Evolutionary conservation across 2,888 invertebrate species (phyloP), one percentile per base, ranked within the genome.

Genomic region (Zygothrica quintamaculata): DNA sequence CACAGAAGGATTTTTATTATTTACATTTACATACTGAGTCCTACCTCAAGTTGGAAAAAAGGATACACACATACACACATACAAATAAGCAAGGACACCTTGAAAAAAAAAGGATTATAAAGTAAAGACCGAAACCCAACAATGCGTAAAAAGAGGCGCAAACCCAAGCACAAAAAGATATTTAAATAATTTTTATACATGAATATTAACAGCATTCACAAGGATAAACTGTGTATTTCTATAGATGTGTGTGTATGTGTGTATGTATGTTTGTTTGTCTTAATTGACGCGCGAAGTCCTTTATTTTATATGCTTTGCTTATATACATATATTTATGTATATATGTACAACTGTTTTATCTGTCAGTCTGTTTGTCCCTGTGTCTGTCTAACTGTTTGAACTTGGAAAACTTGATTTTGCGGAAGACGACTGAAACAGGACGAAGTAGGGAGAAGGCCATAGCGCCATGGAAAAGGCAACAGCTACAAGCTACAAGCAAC

Each of bases 331-430:
- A 36, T 1, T 12, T 12, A 15, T 13, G 31, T 26, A 25, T 39
- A 26, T 36, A 37, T 16, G 9, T 25, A 33, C 36, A 7, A 13
- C 31, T 37, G 15, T 12, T 8, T 37, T 53, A 36, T 42, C 52
- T 51, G 69, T 46, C 57, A 31, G 61, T 42, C 31, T 33, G 31
- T 42, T 55, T 31, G 58, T 33, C 65, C 68, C 58, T 42, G 57
- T 31, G 58, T 33, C 65, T 70, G 60, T 52, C 86, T 73, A 60
- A 71, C 64, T 74, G 67, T 88, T 79, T 88, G 88, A 82, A 82
- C 82, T 82, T 86, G 87, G 81, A 56, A n/a, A 80, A 84, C 81
- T 84, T 86, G 87, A 84, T 84, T 82, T 82, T 66, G 72, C 61
- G 78, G 70, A 69, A 74, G 73, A 62, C 62, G 73, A 62, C 65